A percentile compares a stretch with the other conserved stretches of the same genome.
Evolutionary conservation across 2,797 vertebrate species (phyloP).

Genomic region (Spea hammondii): DNA sequence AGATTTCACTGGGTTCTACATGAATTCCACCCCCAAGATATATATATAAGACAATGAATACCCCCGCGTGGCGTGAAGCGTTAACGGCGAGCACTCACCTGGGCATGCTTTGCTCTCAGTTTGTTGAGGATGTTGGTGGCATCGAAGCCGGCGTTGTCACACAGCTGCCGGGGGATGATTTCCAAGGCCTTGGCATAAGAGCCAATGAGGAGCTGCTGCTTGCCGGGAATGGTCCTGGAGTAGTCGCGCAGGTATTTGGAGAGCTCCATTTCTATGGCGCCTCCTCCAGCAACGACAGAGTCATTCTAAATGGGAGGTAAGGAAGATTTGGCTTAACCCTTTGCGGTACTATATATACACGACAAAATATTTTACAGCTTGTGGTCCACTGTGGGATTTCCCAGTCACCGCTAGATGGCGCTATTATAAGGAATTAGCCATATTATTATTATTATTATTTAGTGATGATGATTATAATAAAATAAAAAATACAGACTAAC

Average conservation of each 20-base stretch:
- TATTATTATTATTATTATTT: too few species aligned
- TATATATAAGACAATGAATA: too few species aligned
- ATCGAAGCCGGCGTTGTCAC: constrained; percentile 96
- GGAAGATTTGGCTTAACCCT: too few species aligned
- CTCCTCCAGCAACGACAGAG: constrained; percentile 89
- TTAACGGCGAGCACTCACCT: constrained; percentile 69
- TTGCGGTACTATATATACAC: too few species aligned
- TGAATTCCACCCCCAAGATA: too few species aligned
- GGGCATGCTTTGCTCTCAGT: constrained; percentile 89
- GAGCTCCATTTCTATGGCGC: constrained; percentile 97
- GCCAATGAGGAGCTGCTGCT: constrained; percentile 94
- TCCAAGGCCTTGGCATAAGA: constrained; percentile 96
- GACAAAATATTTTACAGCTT: too few species aligned
- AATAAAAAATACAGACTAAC: too few species aligned
- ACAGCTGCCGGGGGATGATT: constrained; percentile 94
- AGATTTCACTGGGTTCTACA: too few species aligned
- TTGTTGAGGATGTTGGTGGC: constrained; percentile 98
- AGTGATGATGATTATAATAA: too few species aligned
- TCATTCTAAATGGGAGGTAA: constrained; percentile 77
- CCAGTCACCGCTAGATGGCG: too few species aligned
- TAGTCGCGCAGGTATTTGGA: constrained; percentile 92
- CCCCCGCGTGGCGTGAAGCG: not conserved
- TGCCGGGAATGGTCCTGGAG: constrained; percentile 94
- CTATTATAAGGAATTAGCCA: too few species aligned
- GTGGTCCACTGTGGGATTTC: too few species aligned